Base-by-base conservation (phyloP, 1,140 invertebrate species). In the Camponotus floridanus region DNA sequence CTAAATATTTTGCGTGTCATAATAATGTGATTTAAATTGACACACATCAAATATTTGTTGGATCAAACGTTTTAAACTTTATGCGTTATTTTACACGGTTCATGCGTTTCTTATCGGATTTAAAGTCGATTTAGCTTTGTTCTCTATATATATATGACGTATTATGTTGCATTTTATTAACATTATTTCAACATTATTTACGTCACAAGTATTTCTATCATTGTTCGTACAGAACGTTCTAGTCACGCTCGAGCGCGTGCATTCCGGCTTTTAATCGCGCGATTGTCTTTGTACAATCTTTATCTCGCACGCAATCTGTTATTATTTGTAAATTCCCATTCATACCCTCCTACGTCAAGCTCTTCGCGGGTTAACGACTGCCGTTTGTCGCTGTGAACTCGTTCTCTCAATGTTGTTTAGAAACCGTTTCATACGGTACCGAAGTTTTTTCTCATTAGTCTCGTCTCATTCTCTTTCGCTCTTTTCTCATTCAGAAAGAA, bases 361-460 rank as follows among this genome's bases (percentile, higher is more conserved):
- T 79, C 74, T 21, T 42, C 61, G 51, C 31, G 67, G 85, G 85
- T 86, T 85, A 88, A 88, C 85, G 84, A 80, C 85, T 74, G 76
- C 55, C 51, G 51, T 11, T 73, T 26, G 55, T 64, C 68, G 33
- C 31, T 18, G 51, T 51, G 64, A 70, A 48, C 65, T 78, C 64
- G 39, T 73, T 61, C 79, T 21, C 68, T 33, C 55, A 59, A 73
- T 42, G 68, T 61, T 48, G 68, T 42, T 39, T 73, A 26, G 26
- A 78, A 86, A 80, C 84, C 76, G 84, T 86, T 86, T 70, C 55
- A 76, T 86, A 86, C 84, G 84, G 84, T 86, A 86, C 84, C 62
- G 9, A 33, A 51, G 45, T 51, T 78, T 78, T 78, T 85, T 85
- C 81, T 78, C 81, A 85, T 85, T 85, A 85, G 48, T 85, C 73